phyloP scores from a whole-genome alignment of 1,140 invertebrate species.

The Wiebesia pumilae region DNA sequence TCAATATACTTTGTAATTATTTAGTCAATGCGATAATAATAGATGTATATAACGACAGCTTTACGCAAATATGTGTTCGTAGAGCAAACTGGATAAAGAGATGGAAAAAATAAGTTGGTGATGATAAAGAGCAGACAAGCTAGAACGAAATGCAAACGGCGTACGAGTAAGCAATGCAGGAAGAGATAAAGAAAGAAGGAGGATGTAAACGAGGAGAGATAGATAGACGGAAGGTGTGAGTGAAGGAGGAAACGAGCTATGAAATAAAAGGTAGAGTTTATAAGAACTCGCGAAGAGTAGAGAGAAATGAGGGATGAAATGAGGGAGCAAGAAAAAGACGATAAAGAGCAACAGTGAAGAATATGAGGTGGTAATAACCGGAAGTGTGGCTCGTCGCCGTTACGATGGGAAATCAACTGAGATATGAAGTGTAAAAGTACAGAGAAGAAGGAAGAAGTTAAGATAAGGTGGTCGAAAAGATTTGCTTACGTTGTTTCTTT shows the following conservation, averaged over 20 bases:
- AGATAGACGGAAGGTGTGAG: conserved; percentile 27
- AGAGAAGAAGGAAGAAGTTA: neutral
- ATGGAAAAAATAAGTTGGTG: neutral
- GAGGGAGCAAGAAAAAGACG: neutral
- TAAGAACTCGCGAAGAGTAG: conserved; percentile 8
- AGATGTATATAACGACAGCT: too few relatives aligned
- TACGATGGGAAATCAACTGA: conserved; percentile 44
- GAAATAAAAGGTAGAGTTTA: conserved; percentile 49
- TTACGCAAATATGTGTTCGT: conserved; percentile 1
- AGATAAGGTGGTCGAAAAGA: conserved; percentile 41
- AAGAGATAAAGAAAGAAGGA: conserved; percentile 26
- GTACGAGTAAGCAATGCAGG: conserved; percentile 44
- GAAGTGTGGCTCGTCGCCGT: conserved; percentile 23
- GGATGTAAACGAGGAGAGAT: neutral
- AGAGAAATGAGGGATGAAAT: conserved; percentile 8
- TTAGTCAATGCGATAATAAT: too few relatives aligned
- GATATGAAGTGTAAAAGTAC: conserved; percentile 40
- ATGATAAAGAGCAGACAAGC: conserved; percentile 46
- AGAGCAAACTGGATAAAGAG: conserved; percentile 13
- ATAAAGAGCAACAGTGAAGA: neutral
- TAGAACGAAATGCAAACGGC: neutral
- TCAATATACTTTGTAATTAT: too few relatives aligned
- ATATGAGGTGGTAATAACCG: conserved; percentile 44
- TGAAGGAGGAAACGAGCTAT: conserved; percentile 45
- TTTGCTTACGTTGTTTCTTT: conserved; percentile 33